These are phyloP conservation scores for Drosophila hydei DNA, from an alignment of 1,140 invertebrate genomes.

Conservation along the genomic window DNA sequence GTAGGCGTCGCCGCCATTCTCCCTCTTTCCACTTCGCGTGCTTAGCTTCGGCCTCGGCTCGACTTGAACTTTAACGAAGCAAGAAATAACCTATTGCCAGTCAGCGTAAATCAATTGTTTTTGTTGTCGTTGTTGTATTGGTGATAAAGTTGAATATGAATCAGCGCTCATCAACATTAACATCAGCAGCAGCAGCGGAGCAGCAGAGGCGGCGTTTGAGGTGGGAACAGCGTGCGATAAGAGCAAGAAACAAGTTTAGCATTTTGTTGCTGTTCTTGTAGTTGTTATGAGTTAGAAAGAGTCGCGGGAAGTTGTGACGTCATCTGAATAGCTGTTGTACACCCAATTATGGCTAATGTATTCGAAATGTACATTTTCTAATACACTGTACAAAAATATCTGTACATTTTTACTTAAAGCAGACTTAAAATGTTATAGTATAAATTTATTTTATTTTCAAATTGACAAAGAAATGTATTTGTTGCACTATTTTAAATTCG, in stretches of 20 bases:
- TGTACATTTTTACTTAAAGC: no score
- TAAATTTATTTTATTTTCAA: no score
- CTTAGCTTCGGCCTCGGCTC: conserved; percentile 42
- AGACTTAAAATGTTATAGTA: no score
- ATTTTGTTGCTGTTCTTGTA: conserved; percentile 7
- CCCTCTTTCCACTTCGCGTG: conserved; percentile 28
- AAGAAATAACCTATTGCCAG: conserved; percentile 49
- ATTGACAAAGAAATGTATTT: no score
- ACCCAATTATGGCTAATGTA: conserved; percentile 66
- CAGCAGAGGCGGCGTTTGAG: neutral
- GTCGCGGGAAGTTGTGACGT: conserved; percentile 51
- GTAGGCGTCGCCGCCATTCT: conserved; percentile 55
- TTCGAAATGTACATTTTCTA: conserved; percentile 35
- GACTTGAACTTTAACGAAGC: conserved; percentile 52
- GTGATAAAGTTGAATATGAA: conserved; percentile 54
- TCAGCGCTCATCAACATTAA: conserved; percentile 44
- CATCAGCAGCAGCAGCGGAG: conserved; percentile 22
- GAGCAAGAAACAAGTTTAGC: conserved; percentile 48
- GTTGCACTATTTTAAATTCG: no score
- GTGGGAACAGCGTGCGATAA: conserved; percentile 17
- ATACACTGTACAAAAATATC: neutral
- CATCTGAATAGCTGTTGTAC: conserved; percentile 43
- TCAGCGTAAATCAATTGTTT: conserved; percentile 47
- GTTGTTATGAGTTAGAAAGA: conserved; percentile 9
- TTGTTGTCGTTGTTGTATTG: conserved; percentile 11